These are phyloP conservation scores for Eubasilissa splendida DNA, from an alignment of 2,888 invertebrate species.

Conservation along the genomic window DNA sequence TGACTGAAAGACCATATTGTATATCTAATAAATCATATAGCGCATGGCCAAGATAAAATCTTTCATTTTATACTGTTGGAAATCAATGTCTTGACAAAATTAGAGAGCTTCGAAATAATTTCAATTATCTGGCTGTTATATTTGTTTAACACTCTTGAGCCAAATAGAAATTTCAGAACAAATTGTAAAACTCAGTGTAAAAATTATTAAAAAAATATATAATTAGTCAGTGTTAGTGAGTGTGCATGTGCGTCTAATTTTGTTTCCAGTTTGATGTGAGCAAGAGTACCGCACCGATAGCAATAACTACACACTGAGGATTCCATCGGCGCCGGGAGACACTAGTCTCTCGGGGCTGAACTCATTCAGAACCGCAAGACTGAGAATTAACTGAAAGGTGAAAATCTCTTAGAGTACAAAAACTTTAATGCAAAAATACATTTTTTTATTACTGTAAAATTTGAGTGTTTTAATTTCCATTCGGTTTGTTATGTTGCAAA, in stretches of 20 bases:
- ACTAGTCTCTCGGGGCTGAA: conserved; percentile 21
- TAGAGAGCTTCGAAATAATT: conserved; percentile 28
- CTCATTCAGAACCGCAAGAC: conserved; percentile 53
- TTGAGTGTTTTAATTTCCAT: conserved; percentile 31
- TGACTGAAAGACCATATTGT: conserved; percentile 58
- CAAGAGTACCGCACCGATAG: conserved; percentile 36
- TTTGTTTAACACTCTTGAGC: conserved; percentile 18
- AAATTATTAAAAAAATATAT: conserved; percentile 13
- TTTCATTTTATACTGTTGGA: conserved; percentile 42
- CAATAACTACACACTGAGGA: conserved; percentile 44
- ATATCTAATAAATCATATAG: conserved; percentile 24
- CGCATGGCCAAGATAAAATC: conserved; percentile 38
- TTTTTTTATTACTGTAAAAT: conserved; percentile 27
- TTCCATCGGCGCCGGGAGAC: conserved; percentile 4
- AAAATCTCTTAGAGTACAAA: conserved; percentile 52
- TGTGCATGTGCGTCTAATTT: conserved; percentile 54
- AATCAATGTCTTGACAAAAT: conserved; percentile 13
- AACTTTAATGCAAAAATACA: conserved; percentile 33
- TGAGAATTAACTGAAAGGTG: conserved; percentile 50
- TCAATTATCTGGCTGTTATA: neutral
- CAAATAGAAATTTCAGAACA: conserved; percentile 36
- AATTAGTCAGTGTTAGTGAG: conserved; percentile 56
- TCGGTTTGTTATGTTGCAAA: conserved; percentile 47
- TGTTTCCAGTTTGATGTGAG: conserved; percentile 48
- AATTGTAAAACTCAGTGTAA: conserved; percentile 40